Base-by-base conservation (phyloP, 2,888 invertebrate genomes). In the Meghimatium bilineatum region DNA sequence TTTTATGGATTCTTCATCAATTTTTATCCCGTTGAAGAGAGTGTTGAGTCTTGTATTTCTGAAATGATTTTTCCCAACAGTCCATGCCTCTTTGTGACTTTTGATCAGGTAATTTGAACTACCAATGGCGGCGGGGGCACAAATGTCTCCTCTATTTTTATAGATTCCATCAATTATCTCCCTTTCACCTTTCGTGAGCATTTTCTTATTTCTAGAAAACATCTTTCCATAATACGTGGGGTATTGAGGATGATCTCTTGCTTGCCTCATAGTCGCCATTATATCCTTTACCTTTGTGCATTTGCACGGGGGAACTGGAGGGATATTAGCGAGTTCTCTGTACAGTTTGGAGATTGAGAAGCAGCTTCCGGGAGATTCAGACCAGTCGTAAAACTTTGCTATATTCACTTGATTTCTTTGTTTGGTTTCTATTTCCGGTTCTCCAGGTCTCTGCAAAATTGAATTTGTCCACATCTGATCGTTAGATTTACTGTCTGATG, bases 151-250 rank as follows among this genome's bases (percentile, higher is more conserved):
- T 63, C 91, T 86, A 78, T 91, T 91, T 83, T 87, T 89, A 87
- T 88, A 91, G 38, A 91, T 91, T 20, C 91, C 91, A 26, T 90
- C 88, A 69, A 91, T 91, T 38, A 91, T 91, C 85, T 91, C 91
- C 67, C 88, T 86, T 83, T 91, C 91, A 1, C 91, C 91, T 84
- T 89, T 89, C n/a, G 91, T 91, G 38, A 91, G 85, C n/a, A 87
- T 88, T 26, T 89, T 89, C 75, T 91, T 91, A 82, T 90, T 90
- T 34, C 90, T 80, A 10, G 89, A 74, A 71, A 91, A 91, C 90
- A 91, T 90, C 74, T 91, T 78, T 1, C 91, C 90, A 0, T 90
- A 88, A 78, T 86, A 89, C 17, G 90, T 36, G 75, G 87, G 78
- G 38, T 88, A 69, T 6, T 87, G 88, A 29, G 76, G 36, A n/a